Base-by-base conservation (phyloP, 2,888 invertebrate species). In the Argyresthia goedartella region DNA sequence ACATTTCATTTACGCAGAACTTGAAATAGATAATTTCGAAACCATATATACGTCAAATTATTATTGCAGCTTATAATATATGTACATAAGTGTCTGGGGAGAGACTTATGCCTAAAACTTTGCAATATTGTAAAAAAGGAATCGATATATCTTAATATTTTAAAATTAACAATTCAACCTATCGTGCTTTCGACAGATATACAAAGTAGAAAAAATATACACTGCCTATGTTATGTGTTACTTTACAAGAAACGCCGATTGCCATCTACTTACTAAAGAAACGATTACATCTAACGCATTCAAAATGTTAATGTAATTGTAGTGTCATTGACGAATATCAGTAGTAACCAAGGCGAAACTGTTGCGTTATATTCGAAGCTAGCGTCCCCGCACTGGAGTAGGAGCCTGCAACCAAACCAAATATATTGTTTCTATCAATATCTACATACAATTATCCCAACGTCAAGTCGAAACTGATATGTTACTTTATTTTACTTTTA, bases 141-240 rank as follows among this genome's bases (percentile, higher is more conserved):
- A 55, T 52, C 55, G 11, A 66, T 66, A 64, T 67, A 67, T 65
- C 61, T 68, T 68, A 70, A 69, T 73, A 58, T 55, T 55, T 54
- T 52, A 60, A 73, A 71, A 71, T 65, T 68, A 71, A 73, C 69
- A 60, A n/a, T n/a, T 66, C 61, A 64, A 65, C 60, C 61, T 67
- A 73, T 69, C 65, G n/a, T n/a, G 64, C 61, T 48, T 63, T 66
- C 67, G 76, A 68, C 71, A 64, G 72, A 76, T 84, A 78, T 81
- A 79, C 76, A 80, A 72, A 78, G 78, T 82, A 80, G 73, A 80
- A 82, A 82, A 84, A 82, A 84, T 84, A 80, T 85, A 85, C 84
- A 85, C 68, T 75, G 76, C 75, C 52, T 55, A 54, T 54, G 55
- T 53, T 50, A 55, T 51, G 13, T 70, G 71, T 67, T 68, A 64